Evolutionary conservation across 2,113 vertebrate species (phyloP).

Genomic region (Erythrocercus mccallii): DNA sequence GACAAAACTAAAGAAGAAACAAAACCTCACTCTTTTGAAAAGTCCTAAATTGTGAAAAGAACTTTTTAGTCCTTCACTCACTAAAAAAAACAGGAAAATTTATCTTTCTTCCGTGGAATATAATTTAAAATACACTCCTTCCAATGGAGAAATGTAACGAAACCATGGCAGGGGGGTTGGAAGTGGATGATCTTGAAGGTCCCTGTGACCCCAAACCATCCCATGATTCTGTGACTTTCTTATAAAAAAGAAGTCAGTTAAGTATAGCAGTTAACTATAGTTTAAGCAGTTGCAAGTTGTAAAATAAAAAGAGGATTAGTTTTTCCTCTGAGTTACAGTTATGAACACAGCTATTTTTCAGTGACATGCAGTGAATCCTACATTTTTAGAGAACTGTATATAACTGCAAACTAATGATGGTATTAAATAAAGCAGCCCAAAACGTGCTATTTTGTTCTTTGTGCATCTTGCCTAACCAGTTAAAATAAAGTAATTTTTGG

Average conservation of each 20-base stretch:
- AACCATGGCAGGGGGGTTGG: neutral
- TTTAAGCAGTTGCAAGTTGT: neutral
- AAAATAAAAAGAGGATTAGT: neutral
- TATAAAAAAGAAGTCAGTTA: neutral
- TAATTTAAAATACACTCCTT: neutral
- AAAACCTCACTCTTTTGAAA: neutral
- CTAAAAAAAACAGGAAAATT: neutral
- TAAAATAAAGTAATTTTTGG: neutral
- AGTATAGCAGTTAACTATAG: neutral
- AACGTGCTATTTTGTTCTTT: neutral
- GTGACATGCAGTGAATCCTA: neutral
- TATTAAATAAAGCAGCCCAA: neutral
- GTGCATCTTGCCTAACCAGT: neutral
- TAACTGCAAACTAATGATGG: neutral
- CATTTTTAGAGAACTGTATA: neutral
- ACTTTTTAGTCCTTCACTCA: neutral
- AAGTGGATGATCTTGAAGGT: neutral
- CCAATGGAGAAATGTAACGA: neutral
- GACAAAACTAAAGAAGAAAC: neutral
- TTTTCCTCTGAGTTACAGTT: neutral
- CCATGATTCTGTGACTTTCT: neutral
- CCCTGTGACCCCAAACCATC: neutral
- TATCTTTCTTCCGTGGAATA: neutral
- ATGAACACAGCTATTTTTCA: neutral
- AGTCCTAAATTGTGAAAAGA: neutral